Conservation (phyloP, 2,888 invertebrate species). For the Beris morrisii region DNA sequence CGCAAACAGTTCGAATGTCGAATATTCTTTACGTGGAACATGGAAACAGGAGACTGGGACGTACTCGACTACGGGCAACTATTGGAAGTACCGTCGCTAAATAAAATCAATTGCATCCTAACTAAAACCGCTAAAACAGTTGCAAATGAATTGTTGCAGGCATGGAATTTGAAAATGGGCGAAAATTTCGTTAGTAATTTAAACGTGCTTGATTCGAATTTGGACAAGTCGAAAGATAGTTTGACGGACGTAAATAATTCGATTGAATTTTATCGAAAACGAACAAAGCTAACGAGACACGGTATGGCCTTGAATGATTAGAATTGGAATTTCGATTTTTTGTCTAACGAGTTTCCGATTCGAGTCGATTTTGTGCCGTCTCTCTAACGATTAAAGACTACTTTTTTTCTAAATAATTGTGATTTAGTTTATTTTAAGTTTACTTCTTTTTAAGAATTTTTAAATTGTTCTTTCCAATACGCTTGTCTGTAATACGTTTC, state of each 20-base stretch:
- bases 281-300: conserved; percentile 13
- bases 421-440: conserved; percentile 29
- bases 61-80: conserved; percentile 55
- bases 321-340: conserved; percentile 3
- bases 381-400: conserved; percentile 24
- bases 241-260: conserved; percentile 53
- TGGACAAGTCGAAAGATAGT: conserved; percentile 52
- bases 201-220: conserved; percentile 52
- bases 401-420: conserved; percentile 19
- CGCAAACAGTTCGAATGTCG: conserved; percentile 54
- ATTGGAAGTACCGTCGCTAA: conserved; percentile 44
- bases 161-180: conserved; percentile 22
- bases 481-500: conserved; percentile 18
- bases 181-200: conserved; percentile 49
- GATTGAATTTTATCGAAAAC: conserved; percentile 53
- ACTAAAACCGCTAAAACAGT: conserved; percentile 49
- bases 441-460: conserved; percentile 8
- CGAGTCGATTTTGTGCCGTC: not conserved
- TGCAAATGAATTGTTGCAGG: conserved; percentile 49
- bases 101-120: conserved; percentile 41
- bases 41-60: conserved; percentile 54
- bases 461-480: conserved; percentile 18
- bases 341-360: no score
- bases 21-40: conserved; percentile 55
- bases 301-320: conserved; percentile 7